Conservation (phyloP, 2,797 vertebrate genomes). For the Capromys pilorides region DNA sequence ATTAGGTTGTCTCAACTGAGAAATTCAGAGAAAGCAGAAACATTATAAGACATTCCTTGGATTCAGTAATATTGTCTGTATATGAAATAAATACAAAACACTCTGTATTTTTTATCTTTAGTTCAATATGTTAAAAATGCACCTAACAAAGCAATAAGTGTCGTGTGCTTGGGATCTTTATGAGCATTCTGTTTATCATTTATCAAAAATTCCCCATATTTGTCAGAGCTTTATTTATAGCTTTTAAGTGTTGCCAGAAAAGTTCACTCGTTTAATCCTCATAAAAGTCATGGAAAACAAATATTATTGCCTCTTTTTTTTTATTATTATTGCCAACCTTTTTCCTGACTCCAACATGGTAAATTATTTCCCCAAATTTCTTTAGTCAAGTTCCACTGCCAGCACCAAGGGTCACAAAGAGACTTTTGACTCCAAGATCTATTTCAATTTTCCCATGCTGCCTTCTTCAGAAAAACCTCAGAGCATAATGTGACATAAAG, state of each 20-base stretch:
- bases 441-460: constrained; percentile 11
- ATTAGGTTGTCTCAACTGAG: not conserved
- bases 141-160: not conserved
- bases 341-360: not conserved
- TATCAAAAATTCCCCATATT: constrained; percentile 44
- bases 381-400: not conserved
- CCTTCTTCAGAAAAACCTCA: constrained; percentile 19
- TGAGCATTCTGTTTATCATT: not conserved
- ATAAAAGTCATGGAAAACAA: constrained; percentile 30
- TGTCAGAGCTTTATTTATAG: not conserved
- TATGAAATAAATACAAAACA: not conserved
- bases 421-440: constrained; percentile 9
- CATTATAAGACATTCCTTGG: not conserved
- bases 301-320: constrained; percentile 6
- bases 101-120: constrained; percentile 40
- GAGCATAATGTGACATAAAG: constrained; percentile 54
- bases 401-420: not conserved
- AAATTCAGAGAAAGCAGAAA: constrained; percentile 1
- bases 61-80: not conserved
- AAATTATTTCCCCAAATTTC: not conserved
- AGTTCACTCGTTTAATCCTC: not conserved
- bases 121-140: constrained; percentile 46
- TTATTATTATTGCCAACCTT: not conserved
- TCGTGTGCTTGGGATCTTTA: not conserved
- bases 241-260: constrained; percentile 21